Percentiles rank a stretch among this genome's conserved stretches.
phyloP scores from a whole-genome alignment of 2,113 vertebrate species.

The Danio rerio region DNA sequence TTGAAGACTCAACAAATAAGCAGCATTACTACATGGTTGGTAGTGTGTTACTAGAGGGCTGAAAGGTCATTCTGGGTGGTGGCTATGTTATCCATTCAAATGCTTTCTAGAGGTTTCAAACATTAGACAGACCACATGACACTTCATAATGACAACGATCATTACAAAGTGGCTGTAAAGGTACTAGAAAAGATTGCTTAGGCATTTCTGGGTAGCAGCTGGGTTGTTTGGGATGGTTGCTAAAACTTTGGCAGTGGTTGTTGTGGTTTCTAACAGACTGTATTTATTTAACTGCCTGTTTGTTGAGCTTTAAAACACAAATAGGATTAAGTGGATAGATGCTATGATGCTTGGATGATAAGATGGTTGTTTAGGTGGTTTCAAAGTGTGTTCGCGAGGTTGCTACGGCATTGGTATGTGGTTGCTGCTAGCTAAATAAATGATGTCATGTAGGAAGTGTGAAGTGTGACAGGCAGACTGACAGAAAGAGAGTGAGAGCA shows the following conservation, averaged over 20 bases:
- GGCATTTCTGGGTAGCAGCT: neutral
- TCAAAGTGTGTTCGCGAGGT: neutral
- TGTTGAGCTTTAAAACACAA: too few species aligned
- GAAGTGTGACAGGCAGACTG: neutral
- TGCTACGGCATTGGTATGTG: neutral
- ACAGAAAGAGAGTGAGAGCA: neutral
- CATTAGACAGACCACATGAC: too few species aligned
- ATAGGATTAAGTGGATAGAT: too few species aligned
- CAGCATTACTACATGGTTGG: too few species aligned
- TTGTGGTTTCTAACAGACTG: neutral
- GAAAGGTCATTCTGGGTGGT: too few species aligned
- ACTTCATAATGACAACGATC: too few species aligned
- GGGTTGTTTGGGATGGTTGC: neutral
- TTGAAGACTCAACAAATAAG: too few species aligned
- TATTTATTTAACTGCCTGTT: too few species aligned
- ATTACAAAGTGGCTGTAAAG: neutral
- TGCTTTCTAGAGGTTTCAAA: too few species aligned
- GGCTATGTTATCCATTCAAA: too few species aligned
- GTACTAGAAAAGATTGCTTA: neutral
- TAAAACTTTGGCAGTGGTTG: neutral
- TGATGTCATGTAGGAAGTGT: neutral
- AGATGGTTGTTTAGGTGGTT: neutral
- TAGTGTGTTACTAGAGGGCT: too few species aligned
- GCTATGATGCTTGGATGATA: too few species aligned
- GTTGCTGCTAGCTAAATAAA: neutral